Conservation (phyloP, 1,140 invertebrate genomes). For the Hydropsyche tenuis region DNA sequence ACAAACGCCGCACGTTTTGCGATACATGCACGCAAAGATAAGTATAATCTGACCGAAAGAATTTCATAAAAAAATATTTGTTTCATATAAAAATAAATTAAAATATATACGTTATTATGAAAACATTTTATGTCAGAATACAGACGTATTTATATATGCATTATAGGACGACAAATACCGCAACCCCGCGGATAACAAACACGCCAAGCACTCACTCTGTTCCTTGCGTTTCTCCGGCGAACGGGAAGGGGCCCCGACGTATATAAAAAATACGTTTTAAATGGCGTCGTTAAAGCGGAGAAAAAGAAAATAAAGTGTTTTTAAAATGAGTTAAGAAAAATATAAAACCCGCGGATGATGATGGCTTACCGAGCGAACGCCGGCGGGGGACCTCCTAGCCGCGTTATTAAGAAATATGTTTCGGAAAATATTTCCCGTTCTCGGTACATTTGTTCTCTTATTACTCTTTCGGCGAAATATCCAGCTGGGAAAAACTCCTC, state of each 20-base stretch:
- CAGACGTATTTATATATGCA: too few relatives aligned
- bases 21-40: too few relatives aligned
- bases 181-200: too few relatives aligned
- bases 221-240: slow-evolving; percentile 20
- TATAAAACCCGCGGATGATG: slow-evolving; percentile 48
- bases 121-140: too few relatives aligned
- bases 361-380: slow-evolving; percentile 31
- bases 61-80: too few relatives aligned
- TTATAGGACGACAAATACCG: too few relatives aligned
- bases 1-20: neutral
- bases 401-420: slow-evolving; percentile 47
- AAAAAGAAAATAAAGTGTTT: slow-evolving; percentile 51
- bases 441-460: slow-evolving; percentile 45
- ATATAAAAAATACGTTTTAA: slow-evolving; percentile 51
- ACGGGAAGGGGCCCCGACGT: slow-evolving; percentile 40
- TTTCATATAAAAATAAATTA: too few relatives aligned
- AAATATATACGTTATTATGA: too few relatives aligned
- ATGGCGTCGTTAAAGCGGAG: slow-evolving; percentile 49
- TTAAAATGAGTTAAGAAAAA: slow-evolving; percentile 52
- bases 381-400: neutral
- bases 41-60: too few relatives aligned
- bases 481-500: too few relatives aligned
- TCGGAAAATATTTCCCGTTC: slow-evolving; percentile 48
- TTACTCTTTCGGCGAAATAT: slow-evolving; percentile 30
- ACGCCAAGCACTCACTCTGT: neutral